Base-by-base conservation (phyloP, 2,888 invertebrate genomes). In the Microctonus brassicae region DNA sequence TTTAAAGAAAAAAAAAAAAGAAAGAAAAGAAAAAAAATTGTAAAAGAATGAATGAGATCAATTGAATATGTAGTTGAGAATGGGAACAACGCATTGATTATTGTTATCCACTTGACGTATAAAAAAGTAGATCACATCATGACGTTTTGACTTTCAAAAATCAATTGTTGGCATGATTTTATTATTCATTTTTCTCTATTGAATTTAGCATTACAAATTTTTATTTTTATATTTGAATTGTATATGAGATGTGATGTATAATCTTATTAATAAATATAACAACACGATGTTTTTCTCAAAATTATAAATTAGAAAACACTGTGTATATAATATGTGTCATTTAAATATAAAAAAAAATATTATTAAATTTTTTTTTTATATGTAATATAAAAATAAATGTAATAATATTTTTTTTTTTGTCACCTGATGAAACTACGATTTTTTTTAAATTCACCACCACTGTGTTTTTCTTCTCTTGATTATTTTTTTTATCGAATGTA, bases 1-100 rank as follows among this genome's bases (percentile, higher is more conserved):
- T 1, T 9, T 13, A 36, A 17, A 42, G n/a, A 42, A 64, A 64
- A 70, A 65, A 17, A 57, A 55, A 47, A 9, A 47, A 22, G 42
- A 61, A 47, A 20, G 24, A 33, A 20, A 66, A 34, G 52, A 22
- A 39, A 62, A 58, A 62, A 42, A 62, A 66, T 7, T 53, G 13
- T 11, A 10, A 20, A 52, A 26, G 47, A 36, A 68, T 63, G 57
- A 60, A 64, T 64, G 52, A 36, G 68, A 72, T 33, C 68, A 52
- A 13, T 34, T 52, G 42, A 3, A 68, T 17, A 4, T 39, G 33
- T 10, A 13, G 20, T 39, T 24, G 36, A 24, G 1, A 9, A 34
- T 22, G 60, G 60, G 29, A 33, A 3, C 20, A 55, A 22, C 11
- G 3, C 36, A 2, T 36, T 22, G 39, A 47, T 33, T 52, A 57